Conservation (phyloP, 30 jellyfish, hydroid and myxozoan species). For the Aurelia coerulea region DNA sequence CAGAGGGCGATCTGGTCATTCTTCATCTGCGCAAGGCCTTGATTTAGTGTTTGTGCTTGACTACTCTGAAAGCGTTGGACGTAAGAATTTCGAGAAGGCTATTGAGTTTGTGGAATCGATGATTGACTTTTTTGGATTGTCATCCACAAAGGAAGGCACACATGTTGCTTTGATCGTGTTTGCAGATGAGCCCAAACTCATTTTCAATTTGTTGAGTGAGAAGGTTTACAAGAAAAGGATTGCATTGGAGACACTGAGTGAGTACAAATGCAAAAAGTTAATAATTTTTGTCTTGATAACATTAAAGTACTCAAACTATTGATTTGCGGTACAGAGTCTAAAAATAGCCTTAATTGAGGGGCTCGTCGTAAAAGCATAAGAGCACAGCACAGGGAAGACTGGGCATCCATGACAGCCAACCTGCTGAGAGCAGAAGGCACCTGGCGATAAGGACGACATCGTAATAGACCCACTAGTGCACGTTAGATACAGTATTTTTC, state of each 20-base stretch:
- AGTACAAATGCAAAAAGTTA: background rate
- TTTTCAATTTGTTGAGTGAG: conserved; percentile 50
- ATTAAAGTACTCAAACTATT: too few species aligned
- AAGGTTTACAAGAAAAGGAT: conserved; percentile 46
- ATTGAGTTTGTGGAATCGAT: conserved; percentile 47
- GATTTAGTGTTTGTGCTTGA: conserved; percentile 69
- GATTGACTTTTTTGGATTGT: conserved; percentile 65
- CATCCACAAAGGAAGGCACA: conserved; percentile 62
- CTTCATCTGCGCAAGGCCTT: conserved; percentile 61
- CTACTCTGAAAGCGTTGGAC: conserved; percentile 77
- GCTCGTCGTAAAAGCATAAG: too few species aligned
- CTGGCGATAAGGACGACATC: too few species aligned
- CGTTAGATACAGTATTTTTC: too few species aligned
- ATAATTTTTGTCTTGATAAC: too few species aligned
- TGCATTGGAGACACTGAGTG: conserved; percentile 63
- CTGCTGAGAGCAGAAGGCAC: too few species aligned
- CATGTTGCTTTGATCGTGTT: conserved; percentile 71
- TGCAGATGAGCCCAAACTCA: conserved; percentile 33
- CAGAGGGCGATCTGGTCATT: conserved; percentile 57
- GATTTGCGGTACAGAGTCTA: too few species aligned
- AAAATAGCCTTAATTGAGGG: too few species aligned
- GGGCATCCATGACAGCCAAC: too few species aligned
- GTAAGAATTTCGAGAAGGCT: conserved; percentile 48
- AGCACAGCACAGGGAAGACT: too few species aligned
- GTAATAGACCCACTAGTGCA: too few species aligned